Percentiles rank a stretch among this genome's conserved stretches.
Evolutionary conservation across 64 coral and sea anemone species (phyloP).

Genomic region (Catalaphyllia jardinei): DNA sequence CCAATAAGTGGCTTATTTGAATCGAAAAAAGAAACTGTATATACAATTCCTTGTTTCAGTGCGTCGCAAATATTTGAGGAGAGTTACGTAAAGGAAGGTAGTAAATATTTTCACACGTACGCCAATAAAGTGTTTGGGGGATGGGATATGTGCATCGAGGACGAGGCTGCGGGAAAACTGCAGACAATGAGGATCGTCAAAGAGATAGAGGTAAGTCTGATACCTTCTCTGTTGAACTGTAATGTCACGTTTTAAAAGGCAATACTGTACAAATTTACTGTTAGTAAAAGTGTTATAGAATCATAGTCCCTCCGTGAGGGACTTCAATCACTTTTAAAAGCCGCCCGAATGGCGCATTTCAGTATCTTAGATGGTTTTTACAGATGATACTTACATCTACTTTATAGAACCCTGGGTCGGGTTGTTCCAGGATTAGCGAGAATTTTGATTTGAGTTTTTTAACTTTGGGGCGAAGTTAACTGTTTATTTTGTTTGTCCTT

Average conservation of each 20-base stretch:
- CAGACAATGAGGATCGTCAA: constrained; percentile 81
- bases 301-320: too few species aligned
- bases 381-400: too few species aligned
- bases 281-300: background rate
- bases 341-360: too few species aligned
- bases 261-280: background rate
- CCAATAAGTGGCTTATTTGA: too few species aligned
- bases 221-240: background rate
- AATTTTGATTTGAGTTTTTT: too few species aligned
- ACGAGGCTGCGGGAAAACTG: constrained; percentile 62
- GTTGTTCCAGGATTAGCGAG: too few species aligned
- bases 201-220: constrained; percentile 70
- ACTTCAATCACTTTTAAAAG: too few species aligned
- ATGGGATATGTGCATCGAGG: constrained; percentile 95
- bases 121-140: constrained; percentile 89
- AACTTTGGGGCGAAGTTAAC: too few species aligned
- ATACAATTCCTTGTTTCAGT: constrained; percentile 13
- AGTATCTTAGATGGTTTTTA: too few species aligned
- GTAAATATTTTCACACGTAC: constrained; percentile 75
- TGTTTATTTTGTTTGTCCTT: too few species aligned
- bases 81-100: constrained; percentile 87
- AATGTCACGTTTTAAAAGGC: too few species aligned
- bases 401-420: too few species aligned
- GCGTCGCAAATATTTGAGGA: constrained; percentile 92
- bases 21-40: background rate